These are phyloP conservation scores for Mormyrus iriodes DNA, from an alignment of 2,113 vertebrate species.

Conservation along the genomic window DNA sequence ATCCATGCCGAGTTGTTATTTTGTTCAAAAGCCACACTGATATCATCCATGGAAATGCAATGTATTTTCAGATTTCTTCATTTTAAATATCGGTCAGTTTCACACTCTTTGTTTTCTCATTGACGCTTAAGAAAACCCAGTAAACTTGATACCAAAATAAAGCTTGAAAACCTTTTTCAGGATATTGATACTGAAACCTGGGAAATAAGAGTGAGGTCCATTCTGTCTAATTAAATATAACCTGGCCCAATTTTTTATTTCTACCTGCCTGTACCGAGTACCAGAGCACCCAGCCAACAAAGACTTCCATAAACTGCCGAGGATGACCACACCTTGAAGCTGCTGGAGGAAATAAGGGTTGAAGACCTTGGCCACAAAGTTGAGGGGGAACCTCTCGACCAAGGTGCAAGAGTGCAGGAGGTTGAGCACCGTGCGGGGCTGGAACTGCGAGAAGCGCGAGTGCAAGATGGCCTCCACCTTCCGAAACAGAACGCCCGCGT, in stretches of 20 bases:
- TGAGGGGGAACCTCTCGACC: slow-evolving; percentile 76
- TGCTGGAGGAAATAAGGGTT: slow-evolving; percentile 77
- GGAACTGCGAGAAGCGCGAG: slow-evolving; percentile 62
- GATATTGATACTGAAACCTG: neutral
- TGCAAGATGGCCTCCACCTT: slow-evolving; percentile 72
- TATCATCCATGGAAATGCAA: too few relatives aligned
- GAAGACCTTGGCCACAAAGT: slow-evolving; percentile 83
- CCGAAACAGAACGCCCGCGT: slow-evolving; percentile 64
- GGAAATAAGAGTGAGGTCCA: neutral
- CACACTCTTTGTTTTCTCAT: neutral
- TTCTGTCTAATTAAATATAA: neutral
- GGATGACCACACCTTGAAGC: slow-evolving; percentile 69
- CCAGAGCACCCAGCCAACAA: neutral
- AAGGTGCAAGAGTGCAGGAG: slow-evolving; percentile 79
- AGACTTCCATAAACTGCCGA: neutral
- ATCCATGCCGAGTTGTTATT: neutral
- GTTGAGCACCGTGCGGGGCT: slow-evolving; percentile 66
- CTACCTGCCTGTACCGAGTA: neutral
- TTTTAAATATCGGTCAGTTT: neutral
- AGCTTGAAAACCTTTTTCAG: neutral
- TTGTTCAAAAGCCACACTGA: neutral
- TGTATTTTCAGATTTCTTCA: too few relatives aligned
- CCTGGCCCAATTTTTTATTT: neutral
- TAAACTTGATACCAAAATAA: neutral
- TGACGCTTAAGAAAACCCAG: neutral